A percentile compares a stretch with the other conserved stretches of the same genome.
Conservation (phyloP, 2,113 vertebrate genomes). For the Hippocampus barbouri region DNA sequence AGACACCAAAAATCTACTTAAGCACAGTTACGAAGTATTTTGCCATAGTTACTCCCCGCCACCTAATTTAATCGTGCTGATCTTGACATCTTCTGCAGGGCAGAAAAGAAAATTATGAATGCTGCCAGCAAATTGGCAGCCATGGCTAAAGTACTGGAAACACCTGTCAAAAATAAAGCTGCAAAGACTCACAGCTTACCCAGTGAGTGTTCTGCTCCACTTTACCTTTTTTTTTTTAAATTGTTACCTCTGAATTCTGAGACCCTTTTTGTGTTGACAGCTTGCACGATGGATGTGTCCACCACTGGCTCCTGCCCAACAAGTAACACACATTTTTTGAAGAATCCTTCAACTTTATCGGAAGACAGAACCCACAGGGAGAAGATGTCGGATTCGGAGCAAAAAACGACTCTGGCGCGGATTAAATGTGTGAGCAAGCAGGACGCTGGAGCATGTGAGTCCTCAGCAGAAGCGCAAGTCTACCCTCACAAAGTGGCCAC, state of each 20-base stretch:
- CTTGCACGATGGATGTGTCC: slow-evolving; percentile 9
- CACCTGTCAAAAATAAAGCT: slow-evolving; percentile 67
- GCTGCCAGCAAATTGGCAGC: slow-evolving; percentile 89
- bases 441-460: slow-evolving; percentile 18
- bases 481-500: slow-evolving; percentile 9
- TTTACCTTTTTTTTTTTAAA: background rate
- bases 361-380: slow-evolving; percentile 25
- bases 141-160: slow-evolving; percentile 91
- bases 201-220: slow-evolving; percentile 50
- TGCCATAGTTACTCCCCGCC: background rate
- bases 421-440: slow-evolving; percentile 19
- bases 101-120: slow-evolving; percentile 92
- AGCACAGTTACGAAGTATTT: too few species aligned
- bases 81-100: slow-evolving; percentile 63
- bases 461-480: background rate
- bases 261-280: slow-evolving; percentile 23
- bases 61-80: slow-evolving; percentile 16
- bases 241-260: background rate
- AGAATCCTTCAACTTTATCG: slow-evolving; percentile 24
- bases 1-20: too few species aligned
- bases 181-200: slow-evolving; percentile 48
- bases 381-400: slow-evolving; percentile 14
- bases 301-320: slow-evolving; percentile 18
- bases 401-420: slow-evolving; percentile 7
- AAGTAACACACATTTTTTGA: slow-evolving; percentile 20